Base-by-base conservation (phyloP, 2,113 vertebrate genomes). In the Xiphophorus hellerii region DNA sequence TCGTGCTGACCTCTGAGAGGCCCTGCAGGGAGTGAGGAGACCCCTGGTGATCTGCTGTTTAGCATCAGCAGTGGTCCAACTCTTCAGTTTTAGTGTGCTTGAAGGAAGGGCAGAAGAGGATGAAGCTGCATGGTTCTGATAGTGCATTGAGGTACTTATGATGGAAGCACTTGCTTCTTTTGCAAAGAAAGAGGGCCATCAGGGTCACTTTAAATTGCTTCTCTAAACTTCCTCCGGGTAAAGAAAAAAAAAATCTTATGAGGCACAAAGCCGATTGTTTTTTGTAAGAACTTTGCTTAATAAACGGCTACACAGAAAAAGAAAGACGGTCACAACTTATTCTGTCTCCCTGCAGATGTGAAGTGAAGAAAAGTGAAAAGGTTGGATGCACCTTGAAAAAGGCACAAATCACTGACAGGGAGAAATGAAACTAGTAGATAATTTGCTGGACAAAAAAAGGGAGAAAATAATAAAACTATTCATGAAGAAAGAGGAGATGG, bases 31-130 rank as follows among this genome's bases (percentile, higher is more conserved):
- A 90, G 81, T 83, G 81, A 64, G 73, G 81, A 91, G 88, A 92
- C 89, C 91, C 84, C 71, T 79, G 63, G 63, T 87, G 89, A 91
- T 89, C 89, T 74, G 73, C 74, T 87, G 88, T 88, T 92, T 87
- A 91, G 86, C 84, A 85, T 82, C 86, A 82, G 74, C 88, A 87
- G 80, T 89, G 77, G 85, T 82, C 86, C 84, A 89, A 88, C 88
- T 86, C 84, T 76, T 89, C 83, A 84, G 80, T 89, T 85, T 78
- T 71, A 80, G 84, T 78, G 62, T 51, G 78, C 78, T 86, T 61
- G 70, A 78, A 88, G 84, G 77, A 90, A 88, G 80, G 80, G 71
- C 80, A 83, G 79, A 73, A 66, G 74, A 85, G 71, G 75, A 85
- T 81, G 69, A 58, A 84, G 78, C 70, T 67, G 75, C 81, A 71